Base-by-base conservation (phyloP, 2,797 vertebrate genomes). In the Crocodylus rhombifer region DNA sequence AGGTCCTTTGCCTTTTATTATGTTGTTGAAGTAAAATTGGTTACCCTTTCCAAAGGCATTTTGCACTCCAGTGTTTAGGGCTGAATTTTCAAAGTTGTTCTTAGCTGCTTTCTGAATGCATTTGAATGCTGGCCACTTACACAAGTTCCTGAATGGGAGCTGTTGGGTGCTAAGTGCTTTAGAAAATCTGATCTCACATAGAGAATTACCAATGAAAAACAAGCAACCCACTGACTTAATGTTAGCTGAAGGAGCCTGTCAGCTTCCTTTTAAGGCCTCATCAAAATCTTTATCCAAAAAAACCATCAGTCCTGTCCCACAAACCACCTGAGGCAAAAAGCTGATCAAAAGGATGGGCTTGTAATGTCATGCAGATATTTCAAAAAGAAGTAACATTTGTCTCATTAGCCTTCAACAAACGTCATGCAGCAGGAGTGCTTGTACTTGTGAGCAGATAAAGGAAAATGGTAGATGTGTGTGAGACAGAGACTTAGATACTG, bases 251-350 rank as follows among this genome's bases (percentile, higher is more conserved):
- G 84, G 65, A 82, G 91, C 65, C 89, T 89, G 88, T 84, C 94
- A 91, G 82, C 82, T 96, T 4, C 0, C 67, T 93, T 87, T 79
- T 88, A 95, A 91, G 94, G 88, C 86, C 5, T 86, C 15, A 20
- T 95, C 71, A 80, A 80, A 96, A 93, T 92, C 61, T 36, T 73
- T 17, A 91, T 96, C 86, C 89, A 92, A 89, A 93, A 69, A 95
- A 82, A 64, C 89, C 61, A 94, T 61, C 25, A 73, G 84, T 88
- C 78, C 80, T 82, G 80, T 61, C 69, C 65, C 89, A 25, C n/a
- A 82, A 92, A 91, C 64, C 89, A 84, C 87, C 1, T 0, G 61
- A 93, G 73, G 84, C 84, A 69, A 16, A 74, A 62, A 79, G n/a
- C 57, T 80, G 80, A 18, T 77, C 5, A 0, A 14, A 55, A 56